A percentile compares a stretch with the other conserved stretches of the same genome.
Conservation (phyloP, 2,888 invertebrate species). For the Deilephila porcellus region DNA sequence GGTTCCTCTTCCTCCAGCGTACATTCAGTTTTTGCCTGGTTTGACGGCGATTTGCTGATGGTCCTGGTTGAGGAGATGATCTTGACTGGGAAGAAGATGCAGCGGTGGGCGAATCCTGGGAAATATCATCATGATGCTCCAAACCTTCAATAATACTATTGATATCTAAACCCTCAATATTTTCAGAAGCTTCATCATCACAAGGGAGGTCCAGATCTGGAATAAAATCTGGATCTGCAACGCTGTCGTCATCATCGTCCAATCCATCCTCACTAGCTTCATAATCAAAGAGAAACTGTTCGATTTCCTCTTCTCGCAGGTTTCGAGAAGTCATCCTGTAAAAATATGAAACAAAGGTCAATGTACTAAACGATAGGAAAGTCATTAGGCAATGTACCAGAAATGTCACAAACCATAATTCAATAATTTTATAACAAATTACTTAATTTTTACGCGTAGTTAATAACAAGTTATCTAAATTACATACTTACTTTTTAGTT, state of each 20-base stretch:
- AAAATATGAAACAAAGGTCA: not conserved
- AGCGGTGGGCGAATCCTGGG: not conserved
- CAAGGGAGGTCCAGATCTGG: constrained; percentile 10
- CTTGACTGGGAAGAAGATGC: not conserved
- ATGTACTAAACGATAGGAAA: not conserved
- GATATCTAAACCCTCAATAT: not conserved
- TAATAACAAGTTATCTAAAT: not conserved
- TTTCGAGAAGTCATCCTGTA: not conserved
- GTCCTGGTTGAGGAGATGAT: not conserved
- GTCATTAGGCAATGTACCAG: constrained; percentile 1
- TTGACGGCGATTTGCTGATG: not conserved
- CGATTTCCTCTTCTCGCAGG: not conserved
- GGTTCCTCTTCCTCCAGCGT: constrained; percentile 35
- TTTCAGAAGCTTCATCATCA: not conserved
- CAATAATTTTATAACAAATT: constrained; percentile 5
- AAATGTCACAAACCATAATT: constrained; percentile 6
- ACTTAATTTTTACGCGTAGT: not conserved
- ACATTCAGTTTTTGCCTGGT: not conserved
- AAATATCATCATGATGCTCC: not conserved
- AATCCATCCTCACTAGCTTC: constrained; percentile 36
- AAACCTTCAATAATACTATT: not conserved
- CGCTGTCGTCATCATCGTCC: constrained; percentile 36
- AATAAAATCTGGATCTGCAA: constrained; percentile 34
- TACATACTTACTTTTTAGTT: constrained; percentile 4
- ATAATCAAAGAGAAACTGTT: constrained; percentile 13